phyloP scores from a whole-genome alignment of 2,113 vertebrate genomes.

The Mandrillus leucophaeus region DNA sequence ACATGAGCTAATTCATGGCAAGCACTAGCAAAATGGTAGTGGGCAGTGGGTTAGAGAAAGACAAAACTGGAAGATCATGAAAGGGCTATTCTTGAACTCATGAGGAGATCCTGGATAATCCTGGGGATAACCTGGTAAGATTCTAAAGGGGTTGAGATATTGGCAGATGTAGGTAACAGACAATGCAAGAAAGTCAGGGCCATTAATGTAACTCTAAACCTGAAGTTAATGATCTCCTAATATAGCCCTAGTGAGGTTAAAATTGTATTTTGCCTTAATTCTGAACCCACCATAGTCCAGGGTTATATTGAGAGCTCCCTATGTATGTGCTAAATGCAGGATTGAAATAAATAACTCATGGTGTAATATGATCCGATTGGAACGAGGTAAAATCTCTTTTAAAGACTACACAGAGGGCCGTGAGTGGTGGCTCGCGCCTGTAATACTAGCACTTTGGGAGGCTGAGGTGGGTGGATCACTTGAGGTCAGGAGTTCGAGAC shows the following conservation, averaged over 20 bases:
- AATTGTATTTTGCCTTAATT: conserved; percentile 5
- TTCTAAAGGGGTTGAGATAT: neutral
- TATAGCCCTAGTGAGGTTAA: neutral
- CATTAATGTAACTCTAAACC: neutral
- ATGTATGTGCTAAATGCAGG: neutral
- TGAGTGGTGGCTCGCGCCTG: no score
- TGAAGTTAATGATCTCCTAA: conserved; percentile 23
- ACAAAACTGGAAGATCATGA: neutral
- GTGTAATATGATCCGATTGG: neutral
- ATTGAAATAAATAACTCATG: neutral
- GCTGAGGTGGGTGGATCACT: no score
- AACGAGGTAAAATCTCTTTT: neutral
- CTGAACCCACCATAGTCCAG: neutral
- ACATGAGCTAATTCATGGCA: conserved; percentile 3
- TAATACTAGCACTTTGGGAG: no score
- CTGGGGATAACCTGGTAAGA: neutral
- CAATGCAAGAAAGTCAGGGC: neutral
- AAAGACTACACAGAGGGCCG: neutral
- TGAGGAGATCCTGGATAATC: neutral
- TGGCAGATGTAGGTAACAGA: neutral
- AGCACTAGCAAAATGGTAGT: neutral
- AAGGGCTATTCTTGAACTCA: neutral
- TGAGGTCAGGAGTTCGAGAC: no score
- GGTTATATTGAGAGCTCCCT: neutral
- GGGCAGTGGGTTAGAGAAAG: neutral